phyloP scores from a whole-genome alignment of 2,113 vertebrate genomes.

The Erpornis zantholeuca region DNA sequence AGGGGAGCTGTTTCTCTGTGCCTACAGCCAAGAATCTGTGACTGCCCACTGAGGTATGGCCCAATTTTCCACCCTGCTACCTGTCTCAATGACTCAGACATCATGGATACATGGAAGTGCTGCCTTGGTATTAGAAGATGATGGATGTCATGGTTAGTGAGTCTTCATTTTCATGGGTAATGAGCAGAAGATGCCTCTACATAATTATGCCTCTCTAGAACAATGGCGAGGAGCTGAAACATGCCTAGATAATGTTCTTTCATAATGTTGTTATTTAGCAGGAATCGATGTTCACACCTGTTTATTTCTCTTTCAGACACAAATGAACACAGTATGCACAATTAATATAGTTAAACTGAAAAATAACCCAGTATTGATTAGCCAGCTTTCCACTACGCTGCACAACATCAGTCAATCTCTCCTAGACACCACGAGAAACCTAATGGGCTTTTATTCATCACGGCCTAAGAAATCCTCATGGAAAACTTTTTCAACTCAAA shows the following conservation, averaged over 20 bases:
- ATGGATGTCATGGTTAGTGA: neutral
- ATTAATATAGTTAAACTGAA: constrained; percentile 49
- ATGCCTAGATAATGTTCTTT: neutral
- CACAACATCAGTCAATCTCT: constrained; percentile 23
- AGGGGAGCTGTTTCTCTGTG: neutral
- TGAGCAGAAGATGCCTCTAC: neutral
- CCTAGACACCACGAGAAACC: neutral
- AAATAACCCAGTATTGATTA: constrained; percentile 48
- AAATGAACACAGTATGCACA: neutral
- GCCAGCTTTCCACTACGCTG: constrained; percentile 27
- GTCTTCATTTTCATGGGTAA: constrained; percentile 2
- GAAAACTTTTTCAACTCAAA: neutral
- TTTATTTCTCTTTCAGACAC: constrained; percentile 36
- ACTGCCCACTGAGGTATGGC: neutral
- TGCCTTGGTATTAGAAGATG: neutral
- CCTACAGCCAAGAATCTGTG: neutral
- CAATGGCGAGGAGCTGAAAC: neutral
- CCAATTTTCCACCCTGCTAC: neutral
- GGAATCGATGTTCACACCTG: constrained; percentile 32
- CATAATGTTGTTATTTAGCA: constrained; percentile 29
- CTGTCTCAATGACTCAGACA: neutral
- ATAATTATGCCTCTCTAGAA: neutral
- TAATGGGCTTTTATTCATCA: constrained; percentile 4
- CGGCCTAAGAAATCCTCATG: neutral
- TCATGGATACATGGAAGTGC: neutral